A percentile compares a stretch with the other conserved stretches of the same genome.
These are phyloP conservation scores for Metaphire vulgaris DNA, from an alignment of 1,140 invertebrate species.

Conservation along the genomic window DNA sequence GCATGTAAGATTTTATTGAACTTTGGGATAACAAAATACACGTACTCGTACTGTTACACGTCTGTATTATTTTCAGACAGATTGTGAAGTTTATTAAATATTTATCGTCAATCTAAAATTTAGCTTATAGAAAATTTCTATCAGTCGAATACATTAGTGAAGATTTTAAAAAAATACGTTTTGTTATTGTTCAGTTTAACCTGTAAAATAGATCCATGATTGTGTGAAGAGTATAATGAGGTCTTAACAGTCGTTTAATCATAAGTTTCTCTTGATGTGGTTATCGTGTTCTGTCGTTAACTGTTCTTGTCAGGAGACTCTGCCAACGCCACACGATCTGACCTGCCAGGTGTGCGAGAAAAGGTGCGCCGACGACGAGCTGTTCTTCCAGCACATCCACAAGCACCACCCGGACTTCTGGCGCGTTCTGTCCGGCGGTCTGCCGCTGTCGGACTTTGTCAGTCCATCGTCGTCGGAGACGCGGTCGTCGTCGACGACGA, in stretches of 20 bases:
- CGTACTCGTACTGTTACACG: no score
- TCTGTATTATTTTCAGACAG: not conserved
- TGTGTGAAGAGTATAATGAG: no score
- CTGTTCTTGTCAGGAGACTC: not conserved
- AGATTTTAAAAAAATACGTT: not conserved
- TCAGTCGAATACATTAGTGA: not conserved
- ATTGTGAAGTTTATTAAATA: not conserved
- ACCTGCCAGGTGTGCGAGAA: conserved; percentile 29
- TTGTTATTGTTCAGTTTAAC: not conserved
- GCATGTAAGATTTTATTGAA: no score
- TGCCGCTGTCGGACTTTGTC: conserved; percentile 27
- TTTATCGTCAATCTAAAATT: not conserved
- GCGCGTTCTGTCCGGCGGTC: conserved; percentile 24
- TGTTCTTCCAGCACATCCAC: conserved; percentile 25
- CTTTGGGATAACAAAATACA: no score
- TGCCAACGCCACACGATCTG: conserved; percentile 22
- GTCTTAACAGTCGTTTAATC: not conserved
- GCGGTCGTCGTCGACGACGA: not conserved
- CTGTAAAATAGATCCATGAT: not conserved
- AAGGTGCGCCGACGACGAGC: conserved; percentile 20
- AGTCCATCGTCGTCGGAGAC: no score
- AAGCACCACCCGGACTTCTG: conserved; percentile 29
- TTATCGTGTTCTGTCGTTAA: not conserved
- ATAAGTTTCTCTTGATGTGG: not conserved
- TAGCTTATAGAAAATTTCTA: not conserved